A percentile compares a stretch with the other conserved stretches of the same genome.
Conservation (phyloP, 2,797 vertebrate genomes). For the Nothura maculosa region DNA sequence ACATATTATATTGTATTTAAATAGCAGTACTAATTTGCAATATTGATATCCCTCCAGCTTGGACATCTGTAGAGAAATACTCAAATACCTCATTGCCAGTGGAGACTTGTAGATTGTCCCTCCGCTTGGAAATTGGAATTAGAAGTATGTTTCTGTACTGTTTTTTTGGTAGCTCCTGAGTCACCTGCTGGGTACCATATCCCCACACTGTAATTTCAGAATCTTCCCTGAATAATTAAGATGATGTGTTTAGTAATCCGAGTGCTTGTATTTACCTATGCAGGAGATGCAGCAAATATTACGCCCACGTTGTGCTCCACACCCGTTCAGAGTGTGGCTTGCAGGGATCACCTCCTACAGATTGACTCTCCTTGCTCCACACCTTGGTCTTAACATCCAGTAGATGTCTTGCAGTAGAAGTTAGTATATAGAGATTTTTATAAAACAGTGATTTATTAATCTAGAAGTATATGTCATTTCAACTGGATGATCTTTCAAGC, state of each 20-base stretch:
- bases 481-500: background rate
- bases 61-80: background rate
- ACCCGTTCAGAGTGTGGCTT: background rate
- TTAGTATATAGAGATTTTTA: background rate
- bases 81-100: background rate
- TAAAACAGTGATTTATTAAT: conserved; percentile 39
- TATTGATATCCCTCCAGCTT: background rate
- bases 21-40: background rate
- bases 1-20: background rate
- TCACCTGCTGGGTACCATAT: background rate
- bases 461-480: background rate
- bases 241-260: background rate
- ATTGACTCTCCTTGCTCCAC: conserved; percentile 15
- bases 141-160: background rate
- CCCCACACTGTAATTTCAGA: background rate
- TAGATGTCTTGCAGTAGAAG: conserved; percentile 16
- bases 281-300: conserved; percentile 7
- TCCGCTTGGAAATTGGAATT: background rate
- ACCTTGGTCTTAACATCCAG: conserved; percentile 33
- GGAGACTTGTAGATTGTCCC: background rate
- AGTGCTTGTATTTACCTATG: background rate
- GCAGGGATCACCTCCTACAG: conserved; percentile 7
- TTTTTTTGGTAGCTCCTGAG: background rate
- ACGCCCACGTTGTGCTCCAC: background rate
- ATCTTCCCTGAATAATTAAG: background rate